These are phyloP conservation scores for Prorops nasuta DNA, from an alignment of 1,140 invertebrate species.

Conservation along the genomic window DNA sequence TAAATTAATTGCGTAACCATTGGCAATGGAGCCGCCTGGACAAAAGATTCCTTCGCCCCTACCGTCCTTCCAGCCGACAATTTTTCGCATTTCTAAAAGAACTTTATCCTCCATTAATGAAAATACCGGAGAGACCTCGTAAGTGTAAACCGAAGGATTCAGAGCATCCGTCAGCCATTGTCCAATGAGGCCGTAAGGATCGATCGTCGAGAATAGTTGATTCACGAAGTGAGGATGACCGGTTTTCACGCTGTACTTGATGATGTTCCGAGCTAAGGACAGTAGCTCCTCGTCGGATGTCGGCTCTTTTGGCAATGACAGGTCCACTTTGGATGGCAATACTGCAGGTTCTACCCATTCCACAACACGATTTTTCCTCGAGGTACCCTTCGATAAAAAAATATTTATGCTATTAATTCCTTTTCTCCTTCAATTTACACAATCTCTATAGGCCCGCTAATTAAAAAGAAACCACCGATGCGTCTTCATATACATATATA, in stretches of 20 bases:
- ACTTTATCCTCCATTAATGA: constrained; percentile 84
- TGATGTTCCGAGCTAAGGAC: constrained; percentile 64
- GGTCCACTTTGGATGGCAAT: constrained; percentile 65
- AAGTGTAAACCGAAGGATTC: constrained; percentile 87
- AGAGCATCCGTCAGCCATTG: constrained; percentile 84
- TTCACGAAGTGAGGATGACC: constrained; percentile 86
- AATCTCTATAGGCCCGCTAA: too few relatives aligned
- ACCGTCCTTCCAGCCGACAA: constrained; percentile 80
- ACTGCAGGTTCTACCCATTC: constrained; percentile 73
- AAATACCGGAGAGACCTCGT: constrained; percentile 88
- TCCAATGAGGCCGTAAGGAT: constrained; percentile 80
- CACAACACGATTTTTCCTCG: constrained; percentile 68
- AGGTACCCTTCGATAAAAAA: constrained; percentile 51
- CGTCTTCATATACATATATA: too few relatives aligned
- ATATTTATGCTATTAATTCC: constrained; percentile 3
- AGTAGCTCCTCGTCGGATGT: constrained; percentile 68
- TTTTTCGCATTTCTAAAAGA: constrained; percentile 76
- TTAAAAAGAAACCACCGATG: too few relatives aligned
- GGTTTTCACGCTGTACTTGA: constrained; percentile 82
- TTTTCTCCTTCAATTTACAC: too few relatives aligned
- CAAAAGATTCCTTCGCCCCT: constrained; percentile 86
- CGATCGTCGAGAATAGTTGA: constrained; percentile 81
- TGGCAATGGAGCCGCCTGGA: constrained; percentile 93
- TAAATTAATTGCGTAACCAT: constrained; percentile 91
- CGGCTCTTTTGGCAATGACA: constrained; percentile 62